These are phyloP conservation scores for Notothenia rossii DNA, from an alignment of 2,113 vertebrate species.

Conservation along the genomic window DNA sequence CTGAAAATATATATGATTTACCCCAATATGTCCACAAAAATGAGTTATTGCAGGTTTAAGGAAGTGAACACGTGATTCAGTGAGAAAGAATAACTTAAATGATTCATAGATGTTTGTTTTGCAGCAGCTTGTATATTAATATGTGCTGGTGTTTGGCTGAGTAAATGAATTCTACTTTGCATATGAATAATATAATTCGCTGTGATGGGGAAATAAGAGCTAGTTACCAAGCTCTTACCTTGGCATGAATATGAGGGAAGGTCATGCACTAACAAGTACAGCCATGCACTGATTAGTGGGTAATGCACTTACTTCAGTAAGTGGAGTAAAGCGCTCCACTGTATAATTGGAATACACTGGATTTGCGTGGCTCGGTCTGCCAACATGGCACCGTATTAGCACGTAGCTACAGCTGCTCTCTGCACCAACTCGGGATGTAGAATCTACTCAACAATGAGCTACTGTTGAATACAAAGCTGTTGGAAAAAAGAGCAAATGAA, in stretches of 20 bases:
- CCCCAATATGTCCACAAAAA: background rate
- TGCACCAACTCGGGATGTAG: constrained; percentile 44
- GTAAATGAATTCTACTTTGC: constrained; percentile 18
- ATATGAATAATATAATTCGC: constrained; percentile 37
- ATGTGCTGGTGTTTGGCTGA: background rate
- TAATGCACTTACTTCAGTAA: constrained; percentile 75
- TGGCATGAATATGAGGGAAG: constrained; percentile 52
- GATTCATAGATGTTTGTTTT: background rate
- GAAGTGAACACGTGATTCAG: background rate
- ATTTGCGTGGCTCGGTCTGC: constrained; percentile 69
- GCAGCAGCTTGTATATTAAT: background rate
- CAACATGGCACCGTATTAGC: constrained; percentile 60
- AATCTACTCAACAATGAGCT: constrained; percentile 50
- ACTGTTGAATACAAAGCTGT: constrained; percentile 39
- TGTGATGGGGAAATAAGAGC: constrained; percentile 42
- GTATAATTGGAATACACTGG: constrained; percentile 73
- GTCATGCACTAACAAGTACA: constrained; percentile 66
- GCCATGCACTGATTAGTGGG: constrained; percentile 76
- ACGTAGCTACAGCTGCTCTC: constrained; percentile 52
- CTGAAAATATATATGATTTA: background rate
- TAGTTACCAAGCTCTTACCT: constrained; percentile 57
- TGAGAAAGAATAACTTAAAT: background rate
- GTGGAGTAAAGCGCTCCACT: constrained; percentile 68
- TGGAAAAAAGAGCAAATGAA: constrained; percentile 6
- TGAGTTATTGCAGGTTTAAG: background rate